These are phyloP conservation scores for Hippoglossus hippoglossus DNA, from an alignment of 2,797 vertebrate species.

Conservation along the genomic window DNA sequence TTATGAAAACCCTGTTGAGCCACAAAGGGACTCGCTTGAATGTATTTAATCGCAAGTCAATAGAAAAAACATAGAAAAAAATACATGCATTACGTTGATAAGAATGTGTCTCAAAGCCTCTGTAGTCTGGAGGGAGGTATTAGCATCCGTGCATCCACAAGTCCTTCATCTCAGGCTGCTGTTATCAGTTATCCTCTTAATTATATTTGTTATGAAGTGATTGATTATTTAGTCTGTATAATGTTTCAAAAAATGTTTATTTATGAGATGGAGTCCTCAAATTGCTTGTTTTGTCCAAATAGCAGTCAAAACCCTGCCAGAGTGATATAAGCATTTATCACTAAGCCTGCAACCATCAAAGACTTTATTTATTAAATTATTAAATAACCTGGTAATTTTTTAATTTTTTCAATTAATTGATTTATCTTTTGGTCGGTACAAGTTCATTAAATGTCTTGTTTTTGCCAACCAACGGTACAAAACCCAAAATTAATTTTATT, in stretches of 20 bases:
- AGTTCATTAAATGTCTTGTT: too few species aligned
- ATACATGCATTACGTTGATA: conserved; percentile 15
- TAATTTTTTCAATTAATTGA: too few species aligned
- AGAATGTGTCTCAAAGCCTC: conserved; percentile 4
- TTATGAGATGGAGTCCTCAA: background rate
- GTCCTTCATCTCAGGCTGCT: background rate
- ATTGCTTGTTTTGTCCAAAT: background rate
- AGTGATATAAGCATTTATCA: background rate
- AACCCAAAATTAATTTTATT: too few species aligned
- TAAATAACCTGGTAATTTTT: too few species aligned
- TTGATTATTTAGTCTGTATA: background rate
- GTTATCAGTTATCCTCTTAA: background rate
- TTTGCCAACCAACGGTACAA: too few species aligned
- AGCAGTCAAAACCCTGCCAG: background rate
- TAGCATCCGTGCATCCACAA: background rate
- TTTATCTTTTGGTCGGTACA: too few species aligned
- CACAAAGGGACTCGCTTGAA: conserved; percentile 9
- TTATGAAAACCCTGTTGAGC: conserved; percentile 59
- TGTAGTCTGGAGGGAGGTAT: background rate
- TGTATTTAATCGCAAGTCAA: conserved; percentile 49
- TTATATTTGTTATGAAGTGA: background rate
- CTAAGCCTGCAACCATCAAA: too few species aligned
- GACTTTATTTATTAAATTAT: too few species aligned
- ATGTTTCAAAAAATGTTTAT: too few species aligned
- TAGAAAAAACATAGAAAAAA: conserved; percentile 12